Percentiles rank a stretch among this genome's conserved stretches.
phyloP scores from a whole-genome alignment of 2,113 vertebrate species.

The Cnemophilus loriae region DNA sequence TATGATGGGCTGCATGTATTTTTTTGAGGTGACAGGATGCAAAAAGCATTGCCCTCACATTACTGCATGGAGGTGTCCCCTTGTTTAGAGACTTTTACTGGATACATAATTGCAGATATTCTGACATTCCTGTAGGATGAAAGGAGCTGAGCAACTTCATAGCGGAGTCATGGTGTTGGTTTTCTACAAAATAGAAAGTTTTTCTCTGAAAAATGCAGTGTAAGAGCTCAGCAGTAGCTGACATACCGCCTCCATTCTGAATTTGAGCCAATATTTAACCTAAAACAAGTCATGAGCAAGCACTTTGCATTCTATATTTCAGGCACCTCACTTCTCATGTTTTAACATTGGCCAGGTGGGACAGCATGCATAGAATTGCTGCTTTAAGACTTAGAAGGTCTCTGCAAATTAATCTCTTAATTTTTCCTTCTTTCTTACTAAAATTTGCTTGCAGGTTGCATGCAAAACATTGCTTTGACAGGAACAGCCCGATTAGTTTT shows the following conservation, averaged over 20 bases:
- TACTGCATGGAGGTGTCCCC: not conserved
- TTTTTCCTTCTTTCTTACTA: not conserved
- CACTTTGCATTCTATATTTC: not conserved
- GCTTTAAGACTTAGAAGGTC: not conserved
- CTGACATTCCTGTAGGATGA: not conserved
- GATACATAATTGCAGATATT: not conserved
- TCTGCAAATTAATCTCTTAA: not conserved
- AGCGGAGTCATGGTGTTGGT: not conserved
- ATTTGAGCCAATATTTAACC: not conserved
- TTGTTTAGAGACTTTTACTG: not conserved
- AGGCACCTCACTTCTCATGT: not conserved
- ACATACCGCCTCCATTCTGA: not conserved
- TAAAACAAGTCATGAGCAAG: not conserved
- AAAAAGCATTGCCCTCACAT: not conserved
- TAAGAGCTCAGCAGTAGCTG: not conserved
- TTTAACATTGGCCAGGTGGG: not conserved
- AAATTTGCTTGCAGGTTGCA: not conserved
- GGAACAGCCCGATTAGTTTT: not conserved
- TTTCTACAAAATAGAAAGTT: not conserved
- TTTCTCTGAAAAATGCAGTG: not conserved
- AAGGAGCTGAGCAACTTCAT: not conserved
- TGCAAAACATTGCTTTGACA: not conserved
- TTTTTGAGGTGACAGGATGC: not conserved
- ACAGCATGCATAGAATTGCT: not conserved
- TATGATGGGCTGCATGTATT: not conserved